phyloP scores from a whole-genome alignment of 2,797 vertebrate species.

The Sebastiscus albofasciatus region DNA sequence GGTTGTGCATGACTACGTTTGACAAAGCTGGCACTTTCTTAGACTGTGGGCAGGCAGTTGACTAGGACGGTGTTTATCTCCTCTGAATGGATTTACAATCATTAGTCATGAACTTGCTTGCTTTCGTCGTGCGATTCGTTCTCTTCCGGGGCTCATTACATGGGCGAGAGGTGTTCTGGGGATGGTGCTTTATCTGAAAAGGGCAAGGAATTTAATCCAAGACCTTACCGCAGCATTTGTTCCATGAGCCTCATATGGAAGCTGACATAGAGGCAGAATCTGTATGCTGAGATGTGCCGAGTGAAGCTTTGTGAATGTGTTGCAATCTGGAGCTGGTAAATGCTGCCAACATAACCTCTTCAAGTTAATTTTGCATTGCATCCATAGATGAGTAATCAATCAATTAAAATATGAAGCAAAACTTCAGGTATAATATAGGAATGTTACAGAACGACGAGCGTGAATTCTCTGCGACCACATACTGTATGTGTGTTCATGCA shows the following conservation, averaged over 20 bases:
- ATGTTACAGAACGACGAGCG: not conserved
- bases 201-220: constrained; percentile 27
- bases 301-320: not conserved
- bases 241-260: constrained; percentile 2
- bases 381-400: not conserved
- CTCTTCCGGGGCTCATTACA: constrained; percentile 62
- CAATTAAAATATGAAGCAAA: not conserved
- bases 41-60: constrained; percentile 56
- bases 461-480: not conserved
- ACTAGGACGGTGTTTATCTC: constrained; percentile 52
- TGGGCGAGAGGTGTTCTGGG: constrained; percentile 39
- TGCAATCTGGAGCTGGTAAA: constrained; percentile 28
- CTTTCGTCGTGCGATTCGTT: constrained; percentile 55
- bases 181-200: constrained; percentile 23
- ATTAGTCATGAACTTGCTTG: constrained; percentile 75
- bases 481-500: not conserved
- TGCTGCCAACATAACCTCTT: constrained; percentile 1
- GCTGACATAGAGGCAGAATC: constrained; percentile 21
- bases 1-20: constrained; percentile 63
- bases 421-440: not conserved
- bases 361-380: constrained; percentile 5
- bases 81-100: constrained; percentile 68
- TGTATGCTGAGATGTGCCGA: constrained; percentile 15
- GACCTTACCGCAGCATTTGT: constrained; percentile 19
- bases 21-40: constrained; percentile 72